These are phyloP conservation scores for Ephestia elutella DNA, from an alignment of 1,140 invertebrate genomes.

Conservation along the genomic window DNA sequence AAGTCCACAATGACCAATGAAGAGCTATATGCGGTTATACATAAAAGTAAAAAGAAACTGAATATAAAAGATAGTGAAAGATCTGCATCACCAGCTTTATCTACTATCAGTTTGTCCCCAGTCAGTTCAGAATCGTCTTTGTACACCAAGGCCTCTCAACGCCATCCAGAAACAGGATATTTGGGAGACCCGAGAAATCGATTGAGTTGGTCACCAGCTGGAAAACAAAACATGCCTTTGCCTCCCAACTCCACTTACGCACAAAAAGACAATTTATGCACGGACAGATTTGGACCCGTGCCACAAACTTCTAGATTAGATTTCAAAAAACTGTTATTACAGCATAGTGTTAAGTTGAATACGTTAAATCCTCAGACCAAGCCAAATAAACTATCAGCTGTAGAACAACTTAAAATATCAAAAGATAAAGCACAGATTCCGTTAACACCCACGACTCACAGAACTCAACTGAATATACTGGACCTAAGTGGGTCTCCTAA, in stretches of 20 bases:
- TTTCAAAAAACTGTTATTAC: slow-evolving; percentile 86
- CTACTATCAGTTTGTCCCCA: slow-evolving; percentile 70
- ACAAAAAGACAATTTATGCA: slow-evolving; percentile 74
- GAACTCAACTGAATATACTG: slow-evolving; percentile 75
- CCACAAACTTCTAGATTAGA: slow-evolving; percentile 83
- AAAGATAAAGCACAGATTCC: slow-evolving; percentile 72
- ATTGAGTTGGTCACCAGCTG: slow-evolving; percentile 72
- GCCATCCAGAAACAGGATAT: slow-evolving; percentile 75
- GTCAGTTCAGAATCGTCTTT: slow-evolving; percentile 71
- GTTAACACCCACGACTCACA: slow-evolving; percentile 50
- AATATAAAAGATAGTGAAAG: slow-evolving; percentile 79
- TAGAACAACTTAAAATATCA: slow-evolving; percentile 86
- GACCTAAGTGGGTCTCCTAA: slow-evolving; percentile 80
- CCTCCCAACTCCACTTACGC: slow-evolving; percentile 32
- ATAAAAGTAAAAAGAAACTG: slow-evolving; percentile 84
- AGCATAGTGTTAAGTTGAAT: slow-evolving; percentile 77
- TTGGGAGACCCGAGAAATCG: slow-evolving; percentile 71
- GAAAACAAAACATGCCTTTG: slow-evolving; percentile 45
- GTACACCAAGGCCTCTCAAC: slow-evolving; percentile 57
- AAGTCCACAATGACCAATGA: slow-evolving; percentile 85
- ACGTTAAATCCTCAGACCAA: slow-evolving; percentile 75
- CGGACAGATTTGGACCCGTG: slow-evolving; percentile 75
- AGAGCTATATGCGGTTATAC: slow-evolving; percentile 84
- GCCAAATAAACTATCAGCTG: slow-evolving; percentile 82
- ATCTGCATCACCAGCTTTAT: slow-evolving; percentile 72